Evolutionary conservation across 2,888 invertebrate genomes (phyloP).

Genomic region (Pomacea canaliculata): DNA sequence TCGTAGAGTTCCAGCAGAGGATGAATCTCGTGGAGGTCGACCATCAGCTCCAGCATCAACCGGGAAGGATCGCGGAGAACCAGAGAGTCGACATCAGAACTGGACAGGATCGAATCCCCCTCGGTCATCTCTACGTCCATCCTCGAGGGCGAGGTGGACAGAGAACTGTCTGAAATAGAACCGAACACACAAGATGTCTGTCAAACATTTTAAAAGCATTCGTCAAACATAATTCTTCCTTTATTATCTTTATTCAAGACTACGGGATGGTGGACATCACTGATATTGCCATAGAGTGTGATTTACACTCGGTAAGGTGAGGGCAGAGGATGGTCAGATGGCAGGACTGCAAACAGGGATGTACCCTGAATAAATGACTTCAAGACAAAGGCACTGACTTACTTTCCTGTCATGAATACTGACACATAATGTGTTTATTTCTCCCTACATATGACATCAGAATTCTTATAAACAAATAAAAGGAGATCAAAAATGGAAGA

Average conservation of each 20-base stretch:
- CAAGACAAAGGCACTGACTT: too few relatives aligned
- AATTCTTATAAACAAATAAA: too few relatives aligned
- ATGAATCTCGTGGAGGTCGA: constrained; percentile 48
- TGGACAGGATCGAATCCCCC: constrained; percentile 40
- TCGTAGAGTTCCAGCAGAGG: constrained; percentile 53
- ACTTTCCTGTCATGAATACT: too few relatives aligned
- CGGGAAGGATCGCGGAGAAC: constrained; percentile 48
- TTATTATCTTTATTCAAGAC: too few relatives aligned
- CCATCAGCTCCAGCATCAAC: constrained; percentile 48
- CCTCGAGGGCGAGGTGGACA: constrained; percentile 46
- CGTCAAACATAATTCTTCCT: too few relatives aligned
- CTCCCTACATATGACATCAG: too few relatives aligned
- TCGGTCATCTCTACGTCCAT: constrained; percentile 49
- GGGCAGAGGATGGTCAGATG: background rate
- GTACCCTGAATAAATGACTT: too few relatives aligned
- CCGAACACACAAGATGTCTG: background rate
- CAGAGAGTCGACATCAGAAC: constrained; percentile 47
- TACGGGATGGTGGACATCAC: too few relatives aligned
- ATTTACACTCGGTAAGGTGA: too few relatives aligned
- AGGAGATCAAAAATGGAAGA: too few relatives aligned
- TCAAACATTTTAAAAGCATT: background rate
- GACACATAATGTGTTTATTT: too few relatives aligned
- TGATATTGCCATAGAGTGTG: too few relatives aligned
- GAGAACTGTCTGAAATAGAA: constrained; percentile 46
- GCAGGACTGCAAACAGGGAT: background rate